Percentiles rank a stretch among this genome's conserved stretches.
These are phyloP conservation scores for Metopia argyrocephala DNA, from an alignment of 2,888 invertebrate species.

Conservation along the genomic window DNA sequence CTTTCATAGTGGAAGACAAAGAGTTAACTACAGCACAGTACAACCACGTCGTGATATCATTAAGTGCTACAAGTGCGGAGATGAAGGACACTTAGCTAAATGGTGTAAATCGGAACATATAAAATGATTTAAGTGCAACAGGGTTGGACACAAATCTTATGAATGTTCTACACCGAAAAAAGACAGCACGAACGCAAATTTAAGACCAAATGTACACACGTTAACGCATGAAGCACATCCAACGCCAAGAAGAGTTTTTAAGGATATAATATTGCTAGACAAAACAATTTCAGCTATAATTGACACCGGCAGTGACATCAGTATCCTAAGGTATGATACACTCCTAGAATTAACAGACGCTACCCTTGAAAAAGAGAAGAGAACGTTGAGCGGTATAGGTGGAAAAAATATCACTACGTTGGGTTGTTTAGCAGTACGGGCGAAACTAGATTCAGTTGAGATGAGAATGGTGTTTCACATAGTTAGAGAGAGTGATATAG, in stretches of 20 bases:
- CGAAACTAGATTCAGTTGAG: too few relatives aligned
- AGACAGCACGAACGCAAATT: neutral
- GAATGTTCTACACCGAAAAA: too few relatives aligned
- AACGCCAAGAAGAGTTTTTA: too few relatives aligned
- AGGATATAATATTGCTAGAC: neutral
- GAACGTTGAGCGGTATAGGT: neutral
- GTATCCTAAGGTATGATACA: neutral
- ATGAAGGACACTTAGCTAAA: constrained; percentile 10
- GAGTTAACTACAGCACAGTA: neutral
- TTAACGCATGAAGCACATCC: too few relatives aligned
- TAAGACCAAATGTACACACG: neutral
- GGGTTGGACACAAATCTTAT: constrained; percentile 22
- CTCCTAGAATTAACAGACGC: neutral
- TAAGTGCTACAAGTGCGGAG: constrained; percentile 22
- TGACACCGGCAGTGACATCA: constrained; percentile 15
- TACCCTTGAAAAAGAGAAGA: neutral
- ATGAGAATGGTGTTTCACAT: neutral
- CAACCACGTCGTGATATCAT: too few relatives aligned
- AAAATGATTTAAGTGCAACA: constrained; percentile 30
- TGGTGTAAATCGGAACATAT: neutral
- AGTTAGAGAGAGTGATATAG: neutral
- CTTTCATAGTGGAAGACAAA: neutral
- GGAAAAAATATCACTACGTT: neutral
- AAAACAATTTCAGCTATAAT: constrained; percentile 27
- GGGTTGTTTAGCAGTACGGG: neutral